phyloP scores from a whole-genome alignment of 2,888 invertebrate genomes.

The Hypolimnas misippus region DNA sequence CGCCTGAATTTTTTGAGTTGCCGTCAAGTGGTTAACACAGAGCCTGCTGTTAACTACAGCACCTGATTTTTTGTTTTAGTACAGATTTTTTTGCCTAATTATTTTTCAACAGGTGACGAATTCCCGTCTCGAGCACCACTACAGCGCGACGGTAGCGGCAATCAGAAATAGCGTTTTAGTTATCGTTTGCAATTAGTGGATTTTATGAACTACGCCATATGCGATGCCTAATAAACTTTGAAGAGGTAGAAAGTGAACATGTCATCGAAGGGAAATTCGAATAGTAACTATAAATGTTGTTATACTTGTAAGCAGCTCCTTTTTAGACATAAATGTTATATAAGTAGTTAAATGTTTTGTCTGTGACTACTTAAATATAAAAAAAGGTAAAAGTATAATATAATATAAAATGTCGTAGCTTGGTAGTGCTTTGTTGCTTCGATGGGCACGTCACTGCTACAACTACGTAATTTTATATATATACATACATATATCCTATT shows the following conservation, averaged over 20 bases:
- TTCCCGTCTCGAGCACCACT: conserved; percentile 79
- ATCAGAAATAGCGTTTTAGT: conserved; percentile 67
- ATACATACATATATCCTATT: conserved; percentile 15
- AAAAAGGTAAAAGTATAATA: too few relatives aligned
- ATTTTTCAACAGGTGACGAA: conserved; percentile 84
- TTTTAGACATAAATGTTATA: too few relatives aligned
- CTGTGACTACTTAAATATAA: too few relatives aligned
- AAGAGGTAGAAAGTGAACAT: conserved; percentile 28
- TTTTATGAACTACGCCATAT: conserved; percentile 52
- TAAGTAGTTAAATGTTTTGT: too few relatives aligned
- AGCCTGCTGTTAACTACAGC: conserved; percentile 69
- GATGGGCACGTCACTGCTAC: too few relatives aligned
- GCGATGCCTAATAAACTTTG: conserved; percentile 32
- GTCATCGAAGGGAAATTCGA: neutral
- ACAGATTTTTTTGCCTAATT: conserved; percentile 84
- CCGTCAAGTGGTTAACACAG: conserved; percentile 70
- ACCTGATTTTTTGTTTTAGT: conserved; percentile 79
- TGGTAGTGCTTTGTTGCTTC: too few relatives aligned
- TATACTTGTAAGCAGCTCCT: too few relatives aligned
- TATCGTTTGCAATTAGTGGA: conserved; percentile 76
- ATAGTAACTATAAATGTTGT: conserved; percentile 12
- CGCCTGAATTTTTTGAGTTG: conserved; percentile 58
- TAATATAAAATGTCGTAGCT: too few relatives aligned
- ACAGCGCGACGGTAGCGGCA: conserved; percentile 67
- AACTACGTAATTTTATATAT: neutral